phyloP scores from a whole-genome alignment of 2,113 vertebrate species.

The Melierax canorus region DNA sequence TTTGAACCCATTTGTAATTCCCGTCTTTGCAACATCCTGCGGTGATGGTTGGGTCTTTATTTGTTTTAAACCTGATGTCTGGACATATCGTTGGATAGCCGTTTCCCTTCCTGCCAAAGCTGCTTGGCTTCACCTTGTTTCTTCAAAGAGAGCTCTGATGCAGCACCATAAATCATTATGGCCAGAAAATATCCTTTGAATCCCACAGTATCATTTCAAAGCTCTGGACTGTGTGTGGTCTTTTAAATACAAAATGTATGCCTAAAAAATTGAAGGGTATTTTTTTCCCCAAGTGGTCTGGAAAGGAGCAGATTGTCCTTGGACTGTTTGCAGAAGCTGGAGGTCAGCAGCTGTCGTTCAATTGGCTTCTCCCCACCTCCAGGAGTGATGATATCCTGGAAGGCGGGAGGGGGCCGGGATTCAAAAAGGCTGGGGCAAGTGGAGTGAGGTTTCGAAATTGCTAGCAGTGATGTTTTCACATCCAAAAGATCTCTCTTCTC shows the following conservation, averaged over 20 bases:
- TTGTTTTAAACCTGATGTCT: not conserved
- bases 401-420: not conserved
- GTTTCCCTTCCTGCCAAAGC: not conserved
- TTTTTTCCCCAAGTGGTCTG: not conserved
- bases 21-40: not conserved
- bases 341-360: not conserved
- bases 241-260: not conserved
- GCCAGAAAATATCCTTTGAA: not conserved
- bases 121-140: not conserved
- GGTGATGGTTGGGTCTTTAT: not conserved
- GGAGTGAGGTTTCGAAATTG: not conserved
- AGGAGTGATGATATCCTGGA: not conserved
- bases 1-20: not conserved
- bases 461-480: not conserved
- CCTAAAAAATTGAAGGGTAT: not conserved
- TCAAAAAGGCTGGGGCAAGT: not conserved
- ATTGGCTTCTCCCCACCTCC: not conserved
- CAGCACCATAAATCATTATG: not conserved
- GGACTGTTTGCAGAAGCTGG: not conserved
- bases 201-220: not conserved
- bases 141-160: not conserved
- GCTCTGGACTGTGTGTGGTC: not conserved
- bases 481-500: not conserved
- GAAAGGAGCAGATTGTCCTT: slow-evolving; percentile 28
- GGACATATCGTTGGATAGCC: not conserved